Evolutionary conservation across 2,113 vertebrate genomes (phyloP), one percentile per base, ranked within the genome.

Genomic region (Coptodon rendalli): DNA sequence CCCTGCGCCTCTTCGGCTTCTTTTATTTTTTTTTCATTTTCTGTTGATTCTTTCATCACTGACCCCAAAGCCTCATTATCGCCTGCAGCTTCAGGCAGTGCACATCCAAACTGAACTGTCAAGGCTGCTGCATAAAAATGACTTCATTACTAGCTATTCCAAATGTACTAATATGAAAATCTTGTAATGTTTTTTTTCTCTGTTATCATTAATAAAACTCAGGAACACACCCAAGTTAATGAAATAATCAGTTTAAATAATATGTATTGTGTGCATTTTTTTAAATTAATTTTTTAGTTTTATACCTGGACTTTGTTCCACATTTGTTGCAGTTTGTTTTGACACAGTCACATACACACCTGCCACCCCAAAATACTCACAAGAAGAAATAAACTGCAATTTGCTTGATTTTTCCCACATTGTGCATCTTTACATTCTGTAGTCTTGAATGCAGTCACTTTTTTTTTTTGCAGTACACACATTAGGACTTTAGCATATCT

Each of bases 11-110:
- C 89, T 89, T 90, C 66, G 80, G 80, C 89, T 81, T 56, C 84
- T 87, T 89, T 86, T 91, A 50, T 91, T 63, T 82, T 40, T 34
- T 90, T 76, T 81, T 27, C 45, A 48, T 66, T 86, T 91, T 85
- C 40, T 83, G 80, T 89, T 82, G 73, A 89, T 88, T 89, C 87
- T 71, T 83, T 76, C 24, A 22, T 80, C 57, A 16, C 50, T 90
- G 94, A 91, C 92, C 91, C 91, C 80, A 34, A 91, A 90, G 88
- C 90, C 84, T 84, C 12, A 50, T 92, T 88, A 63, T 71, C 14
- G 5, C 84, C 84, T 54, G 68, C 17, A 2, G 83, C 87, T 87
- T 12, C 57, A 14, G 68, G 84, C 79, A 43, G 24, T 6, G 7
- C 57, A 5, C 6, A 43, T 19, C 13, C 34, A 7, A 85, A 71